Conservation (phyloP, 2,797 vertebrate genomes). For the Chaetodon trifasciatus region DNA sequence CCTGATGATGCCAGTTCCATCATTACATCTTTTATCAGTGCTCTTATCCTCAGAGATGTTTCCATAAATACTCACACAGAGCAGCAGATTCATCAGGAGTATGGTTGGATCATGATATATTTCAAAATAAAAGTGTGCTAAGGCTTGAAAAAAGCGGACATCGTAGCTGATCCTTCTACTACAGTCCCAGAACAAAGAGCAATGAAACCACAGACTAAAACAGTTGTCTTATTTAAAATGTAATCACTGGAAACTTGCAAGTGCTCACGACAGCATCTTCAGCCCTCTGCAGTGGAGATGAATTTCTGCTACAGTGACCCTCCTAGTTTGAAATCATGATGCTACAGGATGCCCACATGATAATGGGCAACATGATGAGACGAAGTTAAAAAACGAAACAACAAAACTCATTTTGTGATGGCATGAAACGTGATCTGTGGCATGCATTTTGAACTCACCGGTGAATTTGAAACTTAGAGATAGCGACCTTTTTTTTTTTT, state of each 20-base stretch:
- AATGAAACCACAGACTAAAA: background rate
- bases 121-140: slow-evolving; percentile 21
- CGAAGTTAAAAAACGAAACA: background rate
- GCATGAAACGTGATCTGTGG: slow-evolving; percentile 1
- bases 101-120: background rate
- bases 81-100: slow-evolving; percentile 19
- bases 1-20: slow-evolving; percentile 6
- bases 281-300: slow-evolving; percentile 18
- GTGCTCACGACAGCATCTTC: background rate
- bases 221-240: background rate
- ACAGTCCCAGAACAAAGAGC: background rate
- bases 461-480: slow-evolving; percentile 23
- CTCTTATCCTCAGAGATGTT: slow-evolving; percentile 15
- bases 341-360: slow-evolving; percentile 61
- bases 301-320: slow-evolving; percentile 61
- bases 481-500: slow-evolving; percentile 13
- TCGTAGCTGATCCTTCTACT: background rate
- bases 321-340: slow-evolving; percentile 44
- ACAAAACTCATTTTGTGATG: background rate
- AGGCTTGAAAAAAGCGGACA: background rate
- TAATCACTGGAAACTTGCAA: slow-evolving; percentile 8
- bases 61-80: slow-evolving; percentile 19
- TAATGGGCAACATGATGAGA: slow-evolving; percentile 2
- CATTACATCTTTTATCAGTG: slow-evolving; percentile 6
- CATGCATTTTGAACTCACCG: background rate